Percentiles rank a stretch among this genome's conserved stretches.
phyloP scores from a whole-genome alignment of 2,797 vertebrate species.

The Meda fulgida region DNA sequence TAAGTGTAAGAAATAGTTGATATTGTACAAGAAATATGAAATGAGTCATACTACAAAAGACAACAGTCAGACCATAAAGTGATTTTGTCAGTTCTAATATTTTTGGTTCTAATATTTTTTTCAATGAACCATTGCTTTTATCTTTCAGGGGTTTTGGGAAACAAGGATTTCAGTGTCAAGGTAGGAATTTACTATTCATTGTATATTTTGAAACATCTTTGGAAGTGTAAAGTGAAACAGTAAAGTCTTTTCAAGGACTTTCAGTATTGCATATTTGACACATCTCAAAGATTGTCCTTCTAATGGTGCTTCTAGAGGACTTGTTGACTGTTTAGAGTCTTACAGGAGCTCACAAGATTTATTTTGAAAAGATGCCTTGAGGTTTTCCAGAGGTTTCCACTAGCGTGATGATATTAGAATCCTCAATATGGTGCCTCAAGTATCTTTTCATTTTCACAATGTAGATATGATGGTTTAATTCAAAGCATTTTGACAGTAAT shows the following conservation, averaged over 20 bases:
- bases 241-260: not conserved
- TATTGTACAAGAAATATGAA: not conserved
- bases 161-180: slow-evolving; percentile 98
- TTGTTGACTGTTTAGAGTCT: not conserved
- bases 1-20: not conserved
- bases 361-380: not conserved
- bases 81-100: not conserved
- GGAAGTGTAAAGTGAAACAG: not conserved
- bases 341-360: not conserved
- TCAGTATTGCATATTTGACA: not conserved
- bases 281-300: not conserved
- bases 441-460: not conserved
- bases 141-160: slow-evolving; percentile 93
- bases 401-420: not conserved
- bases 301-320: not conserved
- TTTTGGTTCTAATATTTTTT: slow-evolving; percentile 43
- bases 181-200: slow-evolving; percentile 74
- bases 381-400: slow-evolving; percentile 4
- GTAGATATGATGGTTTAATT: not conserved
- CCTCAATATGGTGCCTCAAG: not conserved
- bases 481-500: not conserved
- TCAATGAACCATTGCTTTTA: slow-evolving; percentile 45
- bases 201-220: not conserved
- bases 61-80: not conserved
- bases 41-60: not conserved